Conservation (phyloP, 2,888 invertebrate genomes). For the Dasypogon diadema region DNA sequence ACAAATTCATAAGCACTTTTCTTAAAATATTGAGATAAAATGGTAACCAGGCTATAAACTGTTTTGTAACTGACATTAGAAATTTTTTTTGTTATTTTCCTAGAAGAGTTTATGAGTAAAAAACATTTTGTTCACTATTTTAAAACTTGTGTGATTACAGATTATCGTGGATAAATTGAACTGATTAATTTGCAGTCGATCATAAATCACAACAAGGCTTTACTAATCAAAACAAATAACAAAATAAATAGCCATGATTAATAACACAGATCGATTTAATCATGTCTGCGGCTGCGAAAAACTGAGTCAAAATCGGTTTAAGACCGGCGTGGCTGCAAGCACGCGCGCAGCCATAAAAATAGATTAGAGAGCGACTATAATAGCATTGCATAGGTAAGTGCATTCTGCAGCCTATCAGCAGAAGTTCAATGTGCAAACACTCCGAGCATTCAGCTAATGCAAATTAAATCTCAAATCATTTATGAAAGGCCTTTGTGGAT, state of each 20-base stretch:
- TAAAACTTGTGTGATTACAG: no score
- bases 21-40: no score
- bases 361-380: constrained; percentile 34
- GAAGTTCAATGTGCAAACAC: constrained; percentile 17
- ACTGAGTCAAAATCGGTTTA: constrained; percentile 42
- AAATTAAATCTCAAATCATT: no score
- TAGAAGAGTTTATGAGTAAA: no score
- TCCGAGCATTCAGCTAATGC: neutral
- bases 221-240: constrained; percentile 19
- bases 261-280: constrained; percentile 23
- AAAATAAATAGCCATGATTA: neutral
- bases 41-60: no score
- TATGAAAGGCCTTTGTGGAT: no score
- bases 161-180: no score
- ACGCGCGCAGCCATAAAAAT: constrained; percentile 29
- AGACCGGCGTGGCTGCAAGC: constrained; percentile 19
- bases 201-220: neutral
- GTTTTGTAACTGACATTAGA: no score
- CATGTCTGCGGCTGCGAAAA: constrained; percentile 41
- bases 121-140: no score
- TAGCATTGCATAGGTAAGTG: constrained; percentile 38
- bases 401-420: constrained; percentile 18
- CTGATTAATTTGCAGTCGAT: no score
- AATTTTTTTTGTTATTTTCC: no score
- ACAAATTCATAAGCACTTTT: no score